Evolutionary conservation across 2,888 invertebrate species (phyloP).

Genomic region (Scaptomyza polygonia): DNA sequence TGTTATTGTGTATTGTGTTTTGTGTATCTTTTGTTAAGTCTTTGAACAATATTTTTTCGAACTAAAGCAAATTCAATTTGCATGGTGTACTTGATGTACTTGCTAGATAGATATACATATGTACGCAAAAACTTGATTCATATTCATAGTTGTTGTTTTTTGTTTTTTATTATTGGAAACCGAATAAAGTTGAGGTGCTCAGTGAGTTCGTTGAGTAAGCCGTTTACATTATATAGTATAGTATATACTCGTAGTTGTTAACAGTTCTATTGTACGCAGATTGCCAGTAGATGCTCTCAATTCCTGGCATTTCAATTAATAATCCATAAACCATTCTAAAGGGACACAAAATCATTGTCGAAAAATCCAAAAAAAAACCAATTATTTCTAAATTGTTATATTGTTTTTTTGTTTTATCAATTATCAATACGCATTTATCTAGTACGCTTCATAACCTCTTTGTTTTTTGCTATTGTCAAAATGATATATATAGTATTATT

Average conservation of each 20-base stretch:
- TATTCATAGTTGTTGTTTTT: constrained; percentile 23
- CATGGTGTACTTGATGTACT: constrained; percentile 24
- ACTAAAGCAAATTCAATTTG: constrained; percentile 45
- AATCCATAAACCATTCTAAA: constrained; percentile 43
- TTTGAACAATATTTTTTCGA: constrained; percentile 25
- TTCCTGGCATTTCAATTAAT: constrained; percentile 26
- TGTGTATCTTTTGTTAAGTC: constrained; percentile 25
- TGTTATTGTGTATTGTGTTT: constrained; percentile 1
- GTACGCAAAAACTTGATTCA: constrained; percentile 26
- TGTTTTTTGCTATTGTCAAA: constrained; percentile 57
- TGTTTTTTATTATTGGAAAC: constrained; percentile 47
- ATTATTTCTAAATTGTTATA: constrained; percentile 26
- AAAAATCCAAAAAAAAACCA: constrained; percentile 31
- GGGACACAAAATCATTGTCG: constrained; percentile 31
- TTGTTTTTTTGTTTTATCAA: neutral
- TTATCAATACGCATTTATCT: constrained; percentile 11
- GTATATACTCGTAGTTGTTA: constrained; percentile 23
- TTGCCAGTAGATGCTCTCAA: constrained; percentile 15
- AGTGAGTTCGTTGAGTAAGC: constrained; percentile 62
- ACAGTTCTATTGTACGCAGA: constrained; percentile 9
- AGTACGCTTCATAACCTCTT: constrained; percentile 35
- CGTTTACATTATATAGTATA: constrained; percentile 28
- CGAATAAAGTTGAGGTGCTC: constrained; percentile 72
- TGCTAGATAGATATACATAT: constrained; percentile 2
- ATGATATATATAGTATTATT: constrained; percentile 55